Evolutionary conservation across 2,888 invertebrate genomes (phyloP).

Genomic region (Phalera bucephala): DNA sequence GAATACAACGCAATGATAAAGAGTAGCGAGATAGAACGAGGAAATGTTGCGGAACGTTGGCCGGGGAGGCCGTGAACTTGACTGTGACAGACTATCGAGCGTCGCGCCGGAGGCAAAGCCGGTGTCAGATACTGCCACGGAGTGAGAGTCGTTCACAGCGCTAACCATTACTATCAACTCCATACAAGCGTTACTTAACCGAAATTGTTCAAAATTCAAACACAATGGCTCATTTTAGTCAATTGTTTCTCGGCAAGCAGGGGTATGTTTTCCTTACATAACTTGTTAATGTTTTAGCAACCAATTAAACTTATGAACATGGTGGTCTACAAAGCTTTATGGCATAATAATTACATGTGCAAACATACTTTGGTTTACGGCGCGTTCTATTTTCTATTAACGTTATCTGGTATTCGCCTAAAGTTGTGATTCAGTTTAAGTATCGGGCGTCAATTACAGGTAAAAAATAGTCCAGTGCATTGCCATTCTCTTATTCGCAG

Average conservation of each 20-base stretch:
- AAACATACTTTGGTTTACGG: slow-evolving; percentile 7
- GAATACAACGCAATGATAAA: slow-evolving; percentile 36
- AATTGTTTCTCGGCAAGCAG: not conserved
- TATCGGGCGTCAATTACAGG: slow-evolving; percentile 11
- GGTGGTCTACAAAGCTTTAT: slow-evolving; percentile 1
- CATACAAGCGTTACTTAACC: not conserved
- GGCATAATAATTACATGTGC: slow-evolving; percentile 2
- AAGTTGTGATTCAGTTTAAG: not conserved
- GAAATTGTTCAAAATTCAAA: not conserved
- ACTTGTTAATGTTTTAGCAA: not conserved
- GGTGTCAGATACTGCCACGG: slow-evolving; percentile 17
- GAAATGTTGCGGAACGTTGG: slow-evolving; percentile 48
- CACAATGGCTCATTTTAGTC: not conserved
- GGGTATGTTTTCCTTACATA: slow-evolving; percentile 10
- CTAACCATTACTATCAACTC: not conserved
- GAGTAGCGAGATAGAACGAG: slow-evolving; percentile 46
- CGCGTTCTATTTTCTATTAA: slow-evolving; percentile 3
- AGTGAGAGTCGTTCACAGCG: slow-evolving; percentile 1
- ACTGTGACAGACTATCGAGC: slow-evolving; percentile 59
- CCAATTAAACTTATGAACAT: not conserved
- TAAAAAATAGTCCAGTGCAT: slow-evolving; percentile 13
- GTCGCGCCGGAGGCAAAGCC: slow-evolving; percentile 35
- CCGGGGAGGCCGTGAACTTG: slow-evolving; percentile 69
- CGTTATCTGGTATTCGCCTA: not conserved
- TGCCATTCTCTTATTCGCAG: slow-evolving; percentile 30